These are phyloP conservation scores for Vireo altiloquus DNA, from an alignment of 2,113 vertebrate genomes.

Conservation along the genomic window DNA sequence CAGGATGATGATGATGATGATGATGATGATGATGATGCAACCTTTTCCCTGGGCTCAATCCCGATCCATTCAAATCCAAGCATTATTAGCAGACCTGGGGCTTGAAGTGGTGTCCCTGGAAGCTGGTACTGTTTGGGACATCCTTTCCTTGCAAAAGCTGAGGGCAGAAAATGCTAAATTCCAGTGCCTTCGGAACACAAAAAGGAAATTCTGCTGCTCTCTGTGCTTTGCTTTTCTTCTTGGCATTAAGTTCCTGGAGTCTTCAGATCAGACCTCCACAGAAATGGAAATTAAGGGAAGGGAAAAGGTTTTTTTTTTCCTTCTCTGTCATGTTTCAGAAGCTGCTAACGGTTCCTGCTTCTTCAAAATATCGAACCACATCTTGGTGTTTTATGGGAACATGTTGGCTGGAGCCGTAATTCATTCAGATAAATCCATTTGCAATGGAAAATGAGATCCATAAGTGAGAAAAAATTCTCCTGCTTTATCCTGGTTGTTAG, in stretches of 20 bases:
- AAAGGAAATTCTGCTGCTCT: neutral
- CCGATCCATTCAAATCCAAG: neutral
- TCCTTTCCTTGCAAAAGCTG: neutral
- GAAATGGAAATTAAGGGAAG: neutral
- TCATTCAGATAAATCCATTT: neutral
- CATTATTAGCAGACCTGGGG: neutral
- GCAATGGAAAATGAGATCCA: neutral
- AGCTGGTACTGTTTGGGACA: neutral
- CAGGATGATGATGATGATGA: neutral
- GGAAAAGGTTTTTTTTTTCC: neutral
- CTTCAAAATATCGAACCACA: neutral
- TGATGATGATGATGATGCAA: neutral
- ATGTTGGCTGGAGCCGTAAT: neutral
- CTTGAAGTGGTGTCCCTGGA: neutral
- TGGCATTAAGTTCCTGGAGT: neutral
- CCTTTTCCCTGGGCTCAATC: neutral
- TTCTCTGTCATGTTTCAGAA: neutral
- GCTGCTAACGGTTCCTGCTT: neutral
- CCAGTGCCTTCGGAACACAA: neutral
- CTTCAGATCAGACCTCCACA: neutral
- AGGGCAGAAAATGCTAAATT: neutral
- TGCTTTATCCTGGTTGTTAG: neutral
- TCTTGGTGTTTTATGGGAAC: neutral
- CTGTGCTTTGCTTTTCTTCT: neutral
- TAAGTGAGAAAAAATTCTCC: neutral